These are phyloP conservation scores for Smutsia gigantea DNA, from an alignment of 2,797 vertebrate genomes.

Conservation along the genomic window DNA sequence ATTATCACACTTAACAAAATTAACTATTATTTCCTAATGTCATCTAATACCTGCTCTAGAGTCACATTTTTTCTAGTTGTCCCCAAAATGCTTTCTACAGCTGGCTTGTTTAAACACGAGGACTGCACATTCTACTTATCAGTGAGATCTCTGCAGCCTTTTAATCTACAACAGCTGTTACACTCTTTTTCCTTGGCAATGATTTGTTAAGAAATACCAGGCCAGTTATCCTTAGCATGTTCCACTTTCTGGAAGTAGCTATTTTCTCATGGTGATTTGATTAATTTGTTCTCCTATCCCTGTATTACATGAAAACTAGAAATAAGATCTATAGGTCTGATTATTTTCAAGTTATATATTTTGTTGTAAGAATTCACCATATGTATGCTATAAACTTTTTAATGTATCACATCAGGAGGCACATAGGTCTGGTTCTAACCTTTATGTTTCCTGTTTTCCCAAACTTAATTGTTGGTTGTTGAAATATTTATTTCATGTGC, in stretches of 20 bases:
- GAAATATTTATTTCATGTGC: not conserved
- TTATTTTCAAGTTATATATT: constrained; percentile 38
- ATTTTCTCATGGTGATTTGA: not conserved
- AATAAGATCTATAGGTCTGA: constrained; percentile 24
- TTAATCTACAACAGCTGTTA: constrained; percentile 31
- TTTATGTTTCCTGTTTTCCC: not conserved
- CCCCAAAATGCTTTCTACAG: not conserved
- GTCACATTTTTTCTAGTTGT: constrained; percentile 4
- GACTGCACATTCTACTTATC: constrained; percentile 19
- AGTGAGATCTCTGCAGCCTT: not conserved
- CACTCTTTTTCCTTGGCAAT: not conserved
- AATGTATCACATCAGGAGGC: not conserved
- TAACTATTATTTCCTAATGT: constrained; percentile 39
- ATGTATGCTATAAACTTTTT: not conserved
- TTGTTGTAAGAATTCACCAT: not conserved
- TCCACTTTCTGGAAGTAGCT: constrained; percentile 10
- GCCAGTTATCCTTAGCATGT: constrained; percentile 2
- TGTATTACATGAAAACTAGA: constrained; percentile 21
- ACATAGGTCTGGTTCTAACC: not conserved
- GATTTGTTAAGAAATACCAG: constrained; percentile 13
- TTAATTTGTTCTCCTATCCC: constrained; percentile 9
- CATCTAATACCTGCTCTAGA: not conserved
- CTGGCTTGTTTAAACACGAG: not conserved
- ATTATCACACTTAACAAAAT: constrained; percentile 33
- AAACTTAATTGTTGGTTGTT: constrained; percentile 16